phyloP scores from a whole-genome alignment of 35 echinoderm and acorn worm species.

The Strongylocentrotus purpuratus region DNA sequence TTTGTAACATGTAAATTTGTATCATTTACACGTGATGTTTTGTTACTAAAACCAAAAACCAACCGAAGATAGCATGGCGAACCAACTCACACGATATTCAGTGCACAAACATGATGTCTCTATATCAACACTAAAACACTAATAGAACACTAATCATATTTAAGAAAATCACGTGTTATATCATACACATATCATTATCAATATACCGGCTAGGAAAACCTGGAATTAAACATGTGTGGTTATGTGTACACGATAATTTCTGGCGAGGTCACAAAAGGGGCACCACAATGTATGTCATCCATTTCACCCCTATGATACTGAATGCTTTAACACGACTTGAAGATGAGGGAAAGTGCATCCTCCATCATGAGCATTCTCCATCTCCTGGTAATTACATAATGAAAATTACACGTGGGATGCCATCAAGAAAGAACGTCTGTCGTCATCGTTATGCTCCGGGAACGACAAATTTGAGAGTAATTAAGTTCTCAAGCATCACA shows the following conservation, averaged over 20 bases:
- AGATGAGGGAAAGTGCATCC: constrained; percentile 16
- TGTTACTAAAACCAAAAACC: too few species aligned
- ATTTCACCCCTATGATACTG: neutral
- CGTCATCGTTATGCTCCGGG: neutral
- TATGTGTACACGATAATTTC: neutral
- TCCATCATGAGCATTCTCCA: neutral
- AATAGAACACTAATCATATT: too few species aligned
- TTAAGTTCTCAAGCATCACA: constrained; percentile 12
- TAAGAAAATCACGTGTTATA: too few species aligned
- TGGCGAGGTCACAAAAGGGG: neutral
- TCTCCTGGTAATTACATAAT: neutral
- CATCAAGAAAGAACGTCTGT: constrained; percentile 8
- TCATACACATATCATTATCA: too few species aligned
- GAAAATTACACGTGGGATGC: neutral
- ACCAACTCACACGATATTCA: too few species aligned
- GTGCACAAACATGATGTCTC: too few species aligned
- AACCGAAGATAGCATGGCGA: too few species aligned
- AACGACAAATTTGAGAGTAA: constrained; percentile 33
- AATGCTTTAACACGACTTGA: constrained; percentile 1
- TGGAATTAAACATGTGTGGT: too few species aligned
- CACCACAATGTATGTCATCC: neutral
- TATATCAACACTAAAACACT: too few species aligned
- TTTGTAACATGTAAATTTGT: too few species aligned
- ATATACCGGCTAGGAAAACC: too few species aligned
- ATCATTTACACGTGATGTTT: too few species aligned